Evolutionary conservation across 2,888 invertebrate species (phyloP).

Genomic region (Proisotoma minuta): DNA sequence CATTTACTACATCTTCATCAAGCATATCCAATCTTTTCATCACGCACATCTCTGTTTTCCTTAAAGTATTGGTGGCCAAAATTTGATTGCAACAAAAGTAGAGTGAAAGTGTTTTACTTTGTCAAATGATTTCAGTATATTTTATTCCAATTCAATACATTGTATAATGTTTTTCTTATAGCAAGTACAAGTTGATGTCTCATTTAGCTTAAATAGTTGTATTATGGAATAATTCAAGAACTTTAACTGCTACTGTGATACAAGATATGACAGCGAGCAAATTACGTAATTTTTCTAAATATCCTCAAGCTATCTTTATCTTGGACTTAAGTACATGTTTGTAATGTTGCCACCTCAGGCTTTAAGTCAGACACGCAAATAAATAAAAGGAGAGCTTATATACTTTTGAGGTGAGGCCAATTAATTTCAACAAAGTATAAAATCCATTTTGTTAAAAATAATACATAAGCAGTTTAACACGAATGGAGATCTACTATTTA

Average conservation of each 20-base stretch:
- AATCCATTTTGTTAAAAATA: too few relatives aligned
- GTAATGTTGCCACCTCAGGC: too few relatives aligned
- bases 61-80: neutral
- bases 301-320: too few relatives aligned
- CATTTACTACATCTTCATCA: conserved; percentile 14
- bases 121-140: neutral
- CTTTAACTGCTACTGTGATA: neutral
- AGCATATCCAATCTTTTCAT: conserved; percentile 9
- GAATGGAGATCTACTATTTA: too few relatives aligned
- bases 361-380: too few relatives aligned
- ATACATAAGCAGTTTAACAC: too few relatives aligned
- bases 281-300: too few relatives aligned
- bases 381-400: too few relatives aligned
- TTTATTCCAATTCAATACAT: neutral
- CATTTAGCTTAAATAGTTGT: neutral
- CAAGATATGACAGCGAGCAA: neutral
- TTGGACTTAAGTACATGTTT: too few relatives aligned
- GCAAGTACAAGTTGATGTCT: too few relatives aligned
- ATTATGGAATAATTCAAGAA: neutral
- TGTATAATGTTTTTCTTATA: neutral
- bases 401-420: too few relatives aligned
- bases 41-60: neutral
- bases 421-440: too few relatives aligned
- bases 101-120: conserved; percentile 16
- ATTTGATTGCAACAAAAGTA: neutral